These are phyloP conservation scores for Corythoichthys haematopterus DNA, from an alignment of 2,113 vertebrate genomes.

Conservation along the genomic window DNA sequence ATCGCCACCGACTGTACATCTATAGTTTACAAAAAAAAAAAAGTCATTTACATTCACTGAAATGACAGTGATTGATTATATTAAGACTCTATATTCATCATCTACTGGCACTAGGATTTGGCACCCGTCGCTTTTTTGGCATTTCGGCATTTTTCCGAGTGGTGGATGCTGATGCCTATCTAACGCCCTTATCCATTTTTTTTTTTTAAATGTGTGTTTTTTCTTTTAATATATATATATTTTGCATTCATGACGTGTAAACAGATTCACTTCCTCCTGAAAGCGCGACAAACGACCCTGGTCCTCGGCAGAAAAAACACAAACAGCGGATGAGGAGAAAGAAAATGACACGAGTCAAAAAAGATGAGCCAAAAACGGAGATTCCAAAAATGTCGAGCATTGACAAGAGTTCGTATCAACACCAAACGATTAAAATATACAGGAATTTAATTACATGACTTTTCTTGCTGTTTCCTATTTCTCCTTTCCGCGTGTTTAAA, in stretches of 20 bases:
- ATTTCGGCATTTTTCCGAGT: constrained; percentile 57
- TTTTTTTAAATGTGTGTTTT: constrained; percentile 21
- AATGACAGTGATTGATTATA: constrained; percentile 71
- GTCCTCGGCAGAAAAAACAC: constrained; percentile 61
- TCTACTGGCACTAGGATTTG: constrained; percentile 71
- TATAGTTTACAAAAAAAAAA: constrained; percentile 71
- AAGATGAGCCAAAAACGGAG: constrained; percentile 36
- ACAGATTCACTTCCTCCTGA: constrained; percentile 53
- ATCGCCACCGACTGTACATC: constrained; percentile 74
- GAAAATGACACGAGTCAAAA: constrained; percentile 45
- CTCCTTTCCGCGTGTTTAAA: constrained; percentile 75
- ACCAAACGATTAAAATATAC: constrained; percentile 95
- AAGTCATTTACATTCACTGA: constrained; percentile 75
- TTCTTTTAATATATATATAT: constrained; percentile 7
- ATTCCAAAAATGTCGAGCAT: constrained; percentile 77
- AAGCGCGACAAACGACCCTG: constrained; percentile 58
- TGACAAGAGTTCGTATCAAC: constrained; percentile 91
- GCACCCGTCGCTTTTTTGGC: constrained; percentile 75
- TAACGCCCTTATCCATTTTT: constrained; percentile 50
- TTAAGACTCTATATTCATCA: constrained; percentile 66
- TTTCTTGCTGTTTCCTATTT: constrained; percentile 85
- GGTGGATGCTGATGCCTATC: constrained; percentile 55
- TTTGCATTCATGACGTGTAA: constrained; percentile 61
- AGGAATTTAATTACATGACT: constrained; percentile 95
- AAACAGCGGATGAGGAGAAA: constrained; percentile 49